These are phyloP conservation scores for Pipistrellus pygmaeus DNA, from an alignment of 2,797 vertebrate genomes.

Conservation along the genomic window DNA sequence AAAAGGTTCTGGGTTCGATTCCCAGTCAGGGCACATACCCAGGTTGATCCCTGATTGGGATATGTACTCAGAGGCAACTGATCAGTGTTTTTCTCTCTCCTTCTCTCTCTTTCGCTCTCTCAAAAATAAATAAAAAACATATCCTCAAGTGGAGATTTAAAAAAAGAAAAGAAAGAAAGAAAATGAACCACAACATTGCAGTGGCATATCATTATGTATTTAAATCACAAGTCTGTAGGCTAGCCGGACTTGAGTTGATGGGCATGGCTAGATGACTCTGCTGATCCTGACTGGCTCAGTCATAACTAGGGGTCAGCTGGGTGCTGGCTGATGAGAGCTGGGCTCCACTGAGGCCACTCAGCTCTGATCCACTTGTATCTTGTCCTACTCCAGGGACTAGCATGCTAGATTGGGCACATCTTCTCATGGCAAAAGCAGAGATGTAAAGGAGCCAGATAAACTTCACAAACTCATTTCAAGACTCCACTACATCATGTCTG, in stretches of 20 bases:
- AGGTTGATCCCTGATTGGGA: neutral
- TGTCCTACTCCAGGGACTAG: neutral
- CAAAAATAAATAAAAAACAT: neutral
- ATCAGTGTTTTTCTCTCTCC: neutral
- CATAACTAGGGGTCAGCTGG: neutral
- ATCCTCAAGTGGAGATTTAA: neutral
- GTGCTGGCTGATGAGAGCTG: neutral
- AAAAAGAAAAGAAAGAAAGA: neutral
- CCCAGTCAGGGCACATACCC: neutral
- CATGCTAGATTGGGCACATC: neutral
- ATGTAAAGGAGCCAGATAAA: neutral
- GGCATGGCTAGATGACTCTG: neutral
- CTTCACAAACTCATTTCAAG: neutral
- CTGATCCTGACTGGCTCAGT: neutral
- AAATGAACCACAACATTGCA: neutral
- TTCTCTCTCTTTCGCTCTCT: neutral
- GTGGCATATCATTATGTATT: neutral
- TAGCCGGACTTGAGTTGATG: neutral
- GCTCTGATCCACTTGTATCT: rapidly evolving
- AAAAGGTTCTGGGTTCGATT: neutral
- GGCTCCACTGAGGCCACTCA: neutral
- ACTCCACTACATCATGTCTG: neutral
- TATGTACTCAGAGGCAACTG: neutral
- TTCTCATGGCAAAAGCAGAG: neutral
- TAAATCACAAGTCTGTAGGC: neutral